Evolutionary conservation across 2,888 invertebrate genomes (phyloP).

Genomic region (Meiosimyza decipiens): DNA sequence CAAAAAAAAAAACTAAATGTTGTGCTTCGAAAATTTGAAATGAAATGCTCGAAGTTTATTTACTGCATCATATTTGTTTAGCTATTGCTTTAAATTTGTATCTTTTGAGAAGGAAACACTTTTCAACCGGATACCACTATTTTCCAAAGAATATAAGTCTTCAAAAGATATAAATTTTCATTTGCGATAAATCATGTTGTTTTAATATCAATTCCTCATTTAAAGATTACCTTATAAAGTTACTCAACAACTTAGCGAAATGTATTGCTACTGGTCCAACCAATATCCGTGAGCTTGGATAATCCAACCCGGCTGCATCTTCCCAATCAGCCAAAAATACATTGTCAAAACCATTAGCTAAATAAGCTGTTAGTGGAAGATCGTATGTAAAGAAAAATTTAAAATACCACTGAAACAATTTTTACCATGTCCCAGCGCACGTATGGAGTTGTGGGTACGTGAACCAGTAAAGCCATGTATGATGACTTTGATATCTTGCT

Average conservation of each 20-base stretch:
- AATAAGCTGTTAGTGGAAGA: slow-evolving; percentile 54
- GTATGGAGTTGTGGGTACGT: slow-evolving; percentile 56
- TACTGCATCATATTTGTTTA: no score
- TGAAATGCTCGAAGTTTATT: no score
- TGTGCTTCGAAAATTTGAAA: no score
- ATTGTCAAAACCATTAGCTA: slow-evolving; percentile 56
- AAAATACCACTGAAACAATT: background rate
- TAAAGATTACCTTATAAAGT: slow-evolving; percentile 49
- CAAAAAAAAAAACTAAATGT: no score
- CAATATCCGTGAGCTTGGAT: slow-evolving; percentile 55
- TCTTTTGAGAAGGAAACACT: no score
- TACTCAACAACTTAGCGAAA: slow-evolving; percentile 53
- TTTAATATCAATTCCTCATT: no score
- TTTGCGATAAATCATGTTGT: no score
- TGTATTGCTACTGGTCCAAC: slow-evolving; percentile 51
- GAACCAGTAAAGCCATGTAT: slow-evolving; percentile 63
- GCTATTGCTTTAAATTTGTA: no score
- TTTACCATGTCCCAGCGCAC: slow-evolving; percentile 56
- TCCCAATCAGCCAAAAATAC: slow-evolving; percentile 64
- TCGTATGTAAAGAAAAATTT: background rate
- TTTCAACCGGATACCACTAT: no score
- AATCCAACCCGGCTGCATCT: slow-evolving; percentile 57
- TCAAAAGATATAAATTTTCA: no score
- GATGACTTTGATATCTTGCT: slow-evolving; percentile 58
- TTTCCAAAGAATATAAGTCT: no score